These are phyloP conservation scores for Meteorus cinctellus DNA, from an alignment of 2,888 invertebrate species.

Conservation along the genomic window DNA sequence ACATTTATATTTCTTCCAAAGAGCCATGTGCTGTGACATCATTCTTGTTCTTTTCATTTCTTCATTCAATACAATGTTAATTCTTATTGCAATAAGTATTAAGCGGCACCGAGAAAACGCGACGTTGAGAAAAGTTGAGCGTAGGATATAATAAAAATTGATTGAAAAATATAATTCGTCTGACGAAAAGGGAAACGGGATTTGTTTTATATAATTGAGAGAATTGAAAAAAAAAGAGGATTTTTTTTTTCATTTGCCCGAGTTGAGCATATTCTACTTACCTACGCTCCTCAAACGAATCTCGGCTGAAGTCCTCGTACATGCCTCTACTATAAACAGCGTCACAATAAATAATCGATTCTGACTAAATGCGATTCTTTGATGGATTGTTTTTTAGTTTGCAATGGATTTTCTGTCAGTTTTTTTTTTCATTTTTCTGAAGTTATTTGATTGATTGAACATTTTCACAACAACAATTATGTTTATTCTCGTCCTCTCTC, in stretches of 20 bases:
- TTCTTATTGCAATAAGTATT: conserved; percentile 22
- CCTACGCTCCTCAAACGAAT: conserved; percentile 91
- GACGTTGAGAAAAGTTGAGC: conserved; percentile 55
- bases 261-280: conserved; percentile 70
- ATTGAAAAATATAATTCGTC: conserved; percentile 33
- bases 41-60: neutral
- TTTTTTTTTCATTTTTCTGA: neutral
- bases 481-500: neutral
- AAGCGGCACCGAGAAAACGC: conserved; percentile 55
- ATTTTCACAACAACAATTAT: neutral
- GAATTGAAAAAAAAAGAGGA: conserved; percentile 33
- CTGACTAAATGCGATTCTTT: conserved; percentile 47
- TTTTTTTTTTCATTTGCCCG: conserved; percentile 35
- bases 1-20: conserved; percentile 1
- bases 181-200: conserved; percentile 46
- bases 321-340: conserved; percentile 77
- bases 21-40: neutral
- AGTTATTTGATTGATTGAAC: neutral
- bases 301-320: conserved; percentile 92
- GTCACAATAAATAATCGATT: conserved; percentile 69
- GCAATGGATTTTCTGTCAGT: neutral
- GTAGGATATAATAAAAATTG: conserved; percentile 30
- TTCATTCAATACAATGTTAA: conserved; percentile 6
- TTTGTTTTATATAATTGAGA: conserved; percentile 25
- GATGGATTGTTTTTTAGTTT: neutral